Base-by-base conservation (phyloP, 2,888 invertebrate species). In the Capitulum mitella region DNA sequence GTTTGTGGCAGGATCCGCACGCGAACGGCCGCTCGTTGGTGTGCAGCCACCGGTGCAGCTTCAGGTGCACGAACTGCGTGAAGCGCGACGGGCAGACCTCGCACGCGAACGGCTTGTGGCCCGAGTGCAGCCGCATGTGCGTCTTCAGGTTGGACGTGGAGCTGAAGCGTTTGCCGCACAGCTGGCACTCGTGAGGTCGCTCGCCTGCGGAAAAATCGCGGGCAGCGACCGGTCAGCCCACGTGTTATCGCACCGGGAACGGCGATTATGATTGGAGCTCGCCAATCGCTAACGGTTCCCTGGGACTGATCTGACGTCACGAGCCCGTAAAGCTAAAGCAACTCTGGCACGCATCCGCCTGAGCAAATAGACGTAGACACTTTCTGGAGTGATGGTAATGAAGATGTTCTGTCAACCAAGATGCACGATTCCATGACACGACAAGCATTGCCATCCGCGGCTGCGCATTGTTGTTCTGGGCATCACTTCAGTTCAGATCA, bases 121-220 rank as follows among this genome's bases (percentile, higher is more conserved):
- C 98, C 79, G 95, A 97, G 87, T 98, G 98, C 84, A 98, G 88
- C 83, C 98, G 90, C 85, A 98, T 89, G 87, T 99, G 99, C 22
- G 99, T 99, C 88, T 99, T 99, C 82, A 99, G 89, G 87, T 99
- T 99, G 78, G 97, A 97, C 54, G 98, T 99, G 80, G 96, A 96
- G 81, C 96, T 96, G 88, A 99, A 99, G 82, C 98, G 90, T 88
- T 99, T 99, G 86, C 96, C 94, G 87, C 99, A 99, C 83, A 98
- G 96, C 84, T 93, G 93, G 86, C 99, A 99, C 86, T 97, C 95
- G 86, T 99, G 98, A 0, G 99, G 98, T 85, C 97, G 95, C 86
- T 98, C 98, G 34, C 70, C 70, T 70, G 70, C 3, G 5, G 37
- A 37, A 19, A 1, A 26, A 70, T n/a, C n/a, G n/a, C n/a, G 29